Conservation (phyloP, 2,888 invertebrate species). For the Pterobdella sp. region DNA sequence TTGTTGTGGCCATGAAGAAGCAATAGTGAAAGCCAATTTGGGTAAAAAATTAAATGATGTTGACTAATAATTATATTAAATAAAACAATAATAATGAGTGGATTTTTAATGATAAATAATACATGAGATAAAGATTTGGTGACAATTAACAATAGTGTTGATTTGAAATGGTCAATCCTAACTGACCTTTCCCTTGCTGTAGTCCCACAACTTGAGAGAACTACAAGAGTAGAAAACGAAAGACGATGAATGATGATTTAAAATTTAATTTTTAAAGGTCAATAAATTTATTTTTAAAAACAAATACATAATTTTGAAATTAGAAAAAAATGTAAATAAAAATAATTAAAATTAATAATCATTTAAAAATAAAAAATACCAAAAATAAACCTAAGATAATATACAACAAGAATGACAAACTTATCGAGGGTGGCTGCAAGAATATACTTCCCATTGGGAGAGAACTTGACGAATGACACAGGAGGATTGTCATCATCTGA, state of each 20-base stretch:
- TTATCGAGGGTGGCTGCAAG: constrained; percentile 95
- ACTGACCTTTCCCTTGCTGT: constrained; percentile 78
- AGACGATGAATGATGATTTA: no score
- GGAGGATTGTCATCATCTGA: constrained; percentile 96
- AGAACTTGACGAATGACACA: constrained; percentile 98
- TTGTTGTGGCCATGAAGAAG: not conserved
- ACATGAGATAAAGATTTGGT: not conserved
- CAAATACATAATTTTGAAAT: no score
- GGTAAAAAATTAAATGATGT: not conserved
- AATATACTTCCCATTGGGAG: constrained; percentile 98
- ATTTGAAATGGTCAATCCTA: not conserved
- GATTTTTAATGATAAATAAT: not conserved
- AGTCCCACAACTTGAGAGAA: constrained; percentile 97
- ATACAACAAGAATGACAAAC: constrained; percentile 43
- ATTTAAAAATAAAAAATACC: not conserved
- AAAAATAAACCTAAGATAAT: not conserved
- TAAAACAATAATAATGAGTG: not conserved
- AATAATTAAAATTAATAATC: not conserved
- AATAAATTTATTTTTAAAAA: no score
- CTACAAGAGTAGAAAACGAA: no score
- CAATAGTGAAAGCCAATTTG: not conserved
- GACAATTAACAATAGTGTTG: not conserved
- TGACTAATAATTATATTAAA: not conserved
- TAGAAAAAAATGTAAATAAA: not conserved
- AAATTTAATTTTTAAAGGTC: no score